These are phyloP conservation scores for Sterrhoptilus dennistouni DNA, from an alignment of 2,113 vertebrate genomes.

Conservation along the genomic window DNA sequence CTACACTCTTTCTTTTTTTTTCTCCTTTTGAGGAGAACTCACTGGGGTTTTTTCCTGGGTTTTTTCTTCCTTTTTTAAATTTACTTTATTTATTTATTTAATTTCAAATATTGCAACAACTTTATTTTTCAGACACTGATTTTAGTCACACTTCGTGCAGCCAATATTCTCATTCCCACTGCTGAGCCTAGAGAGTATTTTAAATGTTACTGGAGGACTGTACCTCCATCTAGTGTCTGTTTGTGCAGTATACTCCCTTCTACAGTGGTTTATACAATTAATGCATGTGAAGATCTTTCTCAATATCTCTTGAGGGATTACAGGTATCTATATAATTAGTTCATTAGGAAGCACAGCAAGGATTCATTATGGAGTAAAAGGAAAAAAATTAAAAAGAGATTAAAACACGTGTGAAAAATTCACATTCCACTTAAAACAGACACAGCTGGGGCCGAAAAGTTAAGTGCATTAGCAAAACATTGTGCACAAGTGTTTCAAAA, in stretches of 20 bases:
- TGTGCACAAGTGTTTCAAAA: background rate
- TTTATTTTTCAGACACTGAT: background rate
- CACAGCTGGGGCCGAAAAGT: background rate
- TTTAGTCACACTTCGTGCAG: background rate
- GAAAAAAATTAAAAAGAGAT: background rate
- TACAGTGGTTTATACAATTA: background rate
- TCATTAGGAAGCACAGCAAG: background rate
- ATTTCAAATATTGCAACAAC: background rate
- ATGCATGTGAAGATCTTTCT: background rate
- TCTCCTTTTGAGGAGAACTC: background rate
- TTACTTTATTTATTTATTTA: fast-evolving
- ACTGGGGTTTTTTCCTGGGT: background rate
- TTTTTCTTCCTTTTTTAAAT: no score
- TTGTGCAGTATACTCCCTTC: background rate
- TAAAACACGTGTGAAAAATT: background rate
- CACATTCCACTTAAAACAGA: background rate
- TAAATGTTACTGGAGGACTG: background rate
- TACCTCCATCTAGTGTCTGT: constrained; percentile 57
- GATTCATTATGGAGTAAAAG: background rate
- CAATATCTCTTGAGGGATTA: background rate
- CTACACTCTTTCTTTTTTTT: fast-evolving
- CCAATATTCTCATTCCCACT: background rate
- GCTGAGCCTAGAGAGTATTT: background rate
- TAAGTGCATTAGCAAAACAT: background rate
- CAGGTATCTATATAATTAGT: background rate